Evolutionary conservation across 1,140 invertebrate species (phyloP).

Genomic region (Heliconius himera): DNA sequence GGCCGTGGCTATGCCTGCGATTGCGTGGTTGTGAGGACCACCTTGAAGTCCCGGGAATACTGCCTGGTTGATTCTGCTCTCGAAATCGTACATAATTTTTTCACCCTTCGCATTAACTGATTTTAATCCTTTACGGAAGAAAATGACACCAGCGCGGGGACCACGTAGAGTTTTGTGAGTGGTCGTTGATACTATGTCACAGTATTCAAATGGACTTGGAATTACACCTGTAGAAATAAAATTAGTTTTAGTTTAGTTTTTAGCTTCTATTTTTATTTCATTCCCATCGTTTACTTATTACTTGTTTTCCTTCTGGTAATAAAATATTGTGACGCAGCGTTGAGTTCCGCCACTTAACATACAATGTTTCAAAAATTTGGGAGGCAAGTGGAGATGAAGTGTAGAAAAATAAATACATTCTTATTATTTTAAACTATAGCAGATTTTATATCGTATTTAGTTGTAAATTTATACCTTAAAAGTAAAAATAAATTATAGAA

Average conservation of each 20-base stretch:
- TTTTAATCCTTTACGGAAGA: slow-evolving; percentile 92
- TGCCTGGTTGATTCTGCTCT: slow-evolving; percentile 94
- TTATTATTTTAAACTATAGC: no score
- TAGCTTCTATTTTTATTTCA: no score
- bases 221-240: slow-evolving; percentile 83
- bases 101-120: slow-evolving; percentile 89
- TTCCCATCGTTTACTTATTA: no score
- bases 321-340: no score
- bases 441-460: no score
- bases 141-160: slow-evolving; percentile 94
- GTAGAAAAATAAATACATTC: no score
- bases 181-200: slow-evolving; percentile 97
- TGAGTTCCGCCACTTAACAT: no score
- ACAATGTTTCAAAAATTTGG: no score
- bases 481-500: no score
- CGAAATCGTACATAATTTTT: slow-evolving; percentile 92
- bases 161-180: slow-evolving; percentile 98
- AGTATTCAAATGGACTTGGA: slow-evolving; percentile 95
- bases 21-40: slow-evolving; percentile 97
- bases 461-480: no score
- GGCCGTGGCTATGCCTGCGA: slow-evolving; percentile 94
- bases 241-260: background rate
- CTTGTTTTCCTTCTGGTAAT: no score
- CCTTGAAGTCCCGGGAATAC: slow-evolving; percentile 96
- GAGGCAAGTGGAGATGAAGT: no score